These are phyloP conservation scores for Centruroides sculpturatus DNA, from an alignment of 1,140 invertebrate genomes.

Conservation along the genomic window DNA sequence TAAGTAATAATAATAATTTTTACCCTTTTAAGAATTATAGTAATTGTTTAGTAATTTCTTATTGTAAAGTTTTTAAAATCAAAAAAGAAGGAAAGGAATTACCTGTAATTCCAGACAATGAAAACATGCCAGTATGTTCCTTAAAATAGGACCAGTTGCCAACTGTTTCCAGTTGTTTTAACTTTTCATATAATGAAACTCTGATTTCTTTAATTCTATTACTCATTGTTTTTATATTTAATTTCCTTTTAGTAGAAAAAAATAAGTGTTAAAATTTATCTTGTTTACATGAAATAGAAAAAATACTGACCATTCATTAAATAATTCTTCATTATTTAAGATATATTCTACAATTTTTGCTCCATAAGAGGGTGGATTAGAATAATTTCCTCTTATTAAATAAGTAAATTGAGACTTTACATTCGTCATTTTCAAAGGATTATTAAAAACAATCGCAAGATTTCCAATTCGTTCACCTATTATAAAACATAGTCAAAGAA, in stretches of 20 bases:
- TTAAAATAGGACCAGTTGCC: conserved; percentile 91
- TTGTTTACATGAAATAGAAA: neutral
- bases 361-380: conserved; percentile 46
- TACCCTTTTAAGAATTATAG: too few species aligned
- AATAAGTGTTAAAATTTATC: neutral
- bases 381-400: conserved; percentile 44
- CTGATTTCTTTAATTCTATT: conserved; percentile 82
- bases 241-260: conserved; percentile 27
- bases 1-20: neutral
- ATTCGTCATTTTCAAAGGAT: conserved; percentile 39
- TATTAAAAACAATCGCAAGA: conserved; percentile 58
- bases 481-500: too few species aligned
- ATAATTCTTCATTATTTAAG: conserved; percentile 57
- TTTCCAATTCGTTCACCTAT: conserved; percentile 77
- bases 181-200: conserved; percentile 51
- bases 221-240: conserved; percentile 72
- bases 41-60: too few species aligned
- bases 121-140: conserved; percentile 94
- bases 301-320: conserved; percentile 51
- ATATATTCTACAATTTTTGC: conserved; percentile 76
- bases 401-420: conserved; percentile 78
- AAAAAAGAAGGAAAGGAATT: neutral
- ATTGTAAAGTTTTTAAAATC: too few species aligned
- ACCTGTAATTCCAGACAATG: conserved; percentile 74
- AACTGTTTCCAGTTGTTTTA: conserved; percentile 63